Evolutionary conservation across 2,113 vertebrate species (phyloP).

Genomic region (Semnornis frantzii): DNA sequence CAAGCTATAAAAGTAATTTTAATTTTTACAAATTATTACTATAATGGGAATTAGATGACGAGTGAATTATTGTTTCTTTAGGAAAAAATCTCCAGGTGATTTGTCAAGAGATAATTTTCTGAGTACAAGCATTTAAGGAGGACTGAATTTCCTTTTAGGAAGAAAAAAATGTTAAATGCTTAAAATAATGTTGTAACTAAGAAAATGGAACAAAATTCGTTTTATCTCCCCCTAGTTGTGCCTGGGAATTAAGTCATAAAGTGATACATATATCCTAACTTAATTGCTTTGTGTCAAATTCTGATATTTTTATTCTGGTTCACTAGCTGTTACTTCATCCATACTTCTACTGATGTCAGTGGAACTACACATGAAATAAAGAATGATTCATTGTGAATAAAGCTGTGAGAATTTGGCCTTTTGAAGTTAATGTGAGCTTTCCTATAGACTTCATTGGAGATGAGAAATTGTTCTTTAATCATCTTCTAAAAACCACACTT

Average conservation of each 20-base stretch:
- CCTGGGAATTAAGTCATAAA: constrained; percentile 19
- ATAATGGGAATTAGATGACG: constrained; percentile 65
- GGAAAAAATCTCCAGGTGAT: constrained; percentile 37
- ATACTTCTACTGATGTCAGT: neutral
- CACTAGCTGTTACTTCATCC: constrained; percentile 28
- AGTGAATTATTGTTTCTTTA: constrained; percentile 45
- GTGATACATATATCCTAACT: neutral
- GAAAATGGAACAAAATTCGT: constrained; percentile 42
- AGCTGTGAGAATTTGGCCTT: constrained; percentile 15
- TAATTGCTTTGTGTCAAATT: neutral
- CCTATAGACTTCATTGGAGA: neutral
- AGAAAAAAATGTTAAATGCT: constrained; percentile 39
- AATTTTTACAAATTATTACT: constrained; percentile 53
- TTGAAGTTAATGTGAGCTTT: constrained; percentile 35
- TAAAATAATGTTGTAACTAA: constrained; percentile 19
- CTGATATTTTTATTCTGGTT: constrained; percentile 15
- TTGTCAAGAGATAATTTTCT: constrained; percentile 57
- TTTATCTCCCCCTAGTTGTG: neutral
- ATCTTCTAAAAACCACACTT: neutral
- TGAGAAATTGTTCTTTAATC: constrained; percentile 30
- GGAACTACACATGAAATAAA: neutral
- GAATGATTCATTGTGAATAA: constrained; percentile 3
- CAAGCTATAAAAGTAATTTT: constrained; percentile 42
- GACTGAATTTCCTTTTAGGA: constrained; percentile 53
- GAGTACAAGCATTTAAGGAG: constrained; percentile 13